A percentile compares a stretch with the other conserved stretches of the same genome.
Conservation (phyloP, 2,113 vertebrate genomes). For the Mustela lutreola region DNA sequence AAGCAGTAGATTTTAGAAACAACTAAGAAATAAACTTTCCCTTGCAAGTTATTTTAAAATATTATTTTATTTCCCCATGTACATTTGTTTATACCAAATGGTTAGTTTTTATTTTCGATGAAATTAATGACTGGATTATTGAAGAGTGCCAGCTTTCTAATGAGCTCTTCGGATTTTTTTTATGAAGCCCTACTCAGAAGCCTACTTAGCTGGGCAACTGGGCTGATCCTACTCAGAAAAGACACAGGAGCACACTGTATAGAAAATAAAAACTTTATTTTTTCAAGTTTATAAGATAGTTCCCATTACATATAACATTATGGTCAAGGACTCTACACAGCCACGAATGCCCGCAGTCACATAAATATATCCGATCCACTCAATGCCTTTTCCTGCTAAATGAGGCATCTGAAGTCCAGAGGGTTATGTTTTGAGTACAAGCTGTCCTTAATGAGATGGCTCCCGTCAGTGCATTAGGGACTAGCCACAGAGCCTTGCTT, state of each 20-base stretch:
- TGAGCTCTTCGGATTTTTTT: not conserved
- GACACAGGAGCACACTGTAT: slow-evolving; percentile 79
- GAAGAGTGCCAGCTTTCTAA: slow-evolving; percentile 9
- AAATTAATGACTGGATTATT: slow-evolving; percentile 39
- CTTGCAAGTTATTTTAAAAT: slow-evolving; percentile 54
- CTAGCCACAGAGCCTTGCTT: slow-evolving; percentile 48
- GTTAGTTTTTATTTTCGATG: not conserved
- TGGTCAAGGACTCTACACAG: slow-evolving; percentile 70
- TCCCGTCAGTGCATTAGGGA: slow-evolving; percentile 10
- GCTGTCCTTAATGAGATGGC: not conserved
- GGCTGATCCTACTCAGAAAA: slow-evolving; percentile 73
- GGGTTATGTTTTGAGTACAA: slow-evolving; percentile 33
- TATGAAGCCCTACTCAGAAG: not conserved
- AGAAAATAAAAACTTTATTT: slow-evolving; percentile 91
- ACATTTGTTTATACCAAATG: slow-evolving; percentile 25
- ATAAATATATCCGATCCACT: slow-evolving; percentile 60
- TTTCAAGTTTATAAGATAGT: slow-evolving; percentile 89
- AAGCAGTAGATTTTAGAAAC: slow-evolving; percentile 56
- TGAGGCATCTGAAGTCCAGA: slow-evolving; percentile 51
- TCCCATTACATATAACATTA: slow-evolving; percentile 85
- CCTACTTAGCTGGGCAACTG: not conserved
- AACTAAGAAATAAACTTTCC: slow-evolving; percentile 46
- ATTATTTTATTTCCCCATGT: not conserved
- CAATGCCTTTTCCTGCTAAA: slow-evolving; percentile 4
- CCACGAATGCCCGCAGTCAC: slow-evolving; percentile 75